Evolutionary conservation across 2,888 invertebrate genomes (phyloP).

Genomic region (Tyria jacobaeae): DNA sequence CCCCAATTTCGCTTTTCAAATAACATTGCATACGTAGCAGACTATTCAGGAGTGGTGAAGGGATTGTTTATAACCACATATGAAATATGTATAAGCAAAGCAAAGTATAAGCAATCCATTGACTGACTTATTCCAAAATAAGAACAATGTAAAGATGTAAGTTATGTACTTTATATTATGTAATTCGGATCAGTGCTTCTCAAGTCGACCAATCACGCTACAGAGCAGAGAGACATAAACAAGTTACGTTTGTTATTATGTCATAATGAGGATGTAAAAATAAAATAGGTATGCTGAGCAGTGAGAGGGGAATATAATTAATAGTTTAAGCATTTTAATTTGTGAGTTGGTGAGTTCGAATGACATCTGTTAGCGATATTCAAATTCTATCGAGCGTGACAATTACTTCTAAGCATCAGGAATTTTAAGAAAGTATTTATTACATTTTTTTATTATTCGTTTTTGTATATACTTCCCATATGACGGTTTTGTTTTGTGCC

Average conservation of each 20-base stretch:
- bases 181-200: neutral
- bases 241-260: neutral
- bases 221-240: neutral
- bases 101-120: too few species aligned
- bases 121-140: neutral
- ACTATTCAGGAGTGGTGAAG: neutral
- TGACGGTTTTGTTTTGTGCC: constrained; percentile 6
- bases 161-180: neutral
- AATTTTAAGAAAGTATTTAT: too few species aligned
- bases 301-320: neutral
- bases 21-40: constrained; percentile 3
- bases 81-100: too few species aligned
- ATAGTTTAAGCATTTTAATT: neutral
- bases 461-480: too few species aligned
- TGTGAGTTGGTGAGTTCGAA: neutral
- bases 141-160: neutral
- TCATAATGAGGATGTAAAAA: neutral
- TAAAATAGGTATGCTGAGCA: neutral
- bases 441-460: too few species aligned
- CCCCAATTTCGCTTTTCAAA: constrained; percentile 68
- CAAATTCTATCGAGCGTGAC: neutral
- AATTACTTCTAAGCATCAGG: too few species aligned
- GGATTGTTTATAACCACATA: too few species aligned
- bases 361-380: neutral
- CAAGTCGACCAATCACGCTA: neutral